phyloP scores from a whole-genome alignment of 2,888 invertebrate species.

The Vandiemenella viatica region DNA sequence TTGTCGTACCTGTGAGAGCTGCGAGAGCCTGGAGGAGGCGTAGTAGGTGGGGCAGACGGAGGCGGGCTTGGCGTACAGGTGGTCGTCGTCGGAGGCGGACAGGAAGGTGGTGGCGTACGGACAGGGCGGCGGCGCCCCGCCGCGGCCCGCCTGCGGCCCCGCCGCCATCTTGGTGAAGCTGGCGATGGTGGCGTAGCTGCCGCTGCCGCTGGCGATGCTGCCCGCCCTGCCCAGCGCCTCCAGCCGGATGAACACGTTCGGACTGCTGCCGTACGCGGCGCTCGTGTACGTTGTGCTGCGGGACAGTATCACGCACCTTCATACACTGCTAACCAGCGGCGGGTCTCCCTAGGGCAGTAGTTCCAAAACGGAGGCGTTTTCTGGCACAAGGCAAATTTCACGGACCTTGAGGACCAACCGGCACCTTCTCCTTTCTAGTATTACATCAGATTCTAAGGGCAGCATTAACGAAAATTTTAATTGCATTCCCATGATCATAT shows the following conservation, averaged over 20 bases:
- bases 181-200: constrained; percentile 70
- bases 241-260: constrained; percentile 58
- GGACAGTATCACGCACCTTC: constrained; percentile 16
- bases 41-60: constrained; percentile 38
- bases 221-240: constrained; percentile 59
- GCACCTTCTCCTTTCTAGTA: too few relatives aligned
- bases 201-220: constrained; percentile 53
- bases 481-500: too few relatives aligned
- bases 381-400: too few relatives aligned
- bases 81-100: constrained; percentile 8
- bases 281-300: constrained; percentile 62
- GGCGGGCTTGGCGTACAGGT: neutral
- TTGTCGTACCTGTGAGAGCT: constrained; percentile 47
- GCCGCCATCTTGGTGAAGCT: constrained; percentile 52
- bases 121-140: constrained; percentile 42
- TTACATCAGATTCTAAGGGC: too few relatives aligned
- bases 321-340: neutral
- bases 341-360: neutral
- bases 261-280: constrained; percentile 58
- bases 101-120: constrained; percentile 46
- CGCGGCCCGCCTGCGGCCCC: constrained; percentile 29
- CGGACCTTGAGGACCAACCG: too few relatives aligned
- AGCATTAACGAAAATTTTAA: too few relatives aligned
- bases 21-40: constrained; percentile 62
- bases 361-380: neutral